phyloP scores from a whole-genome alignment of 2,797 vertebrate species.

The Hippoglossus hippoglossus region DNA sequence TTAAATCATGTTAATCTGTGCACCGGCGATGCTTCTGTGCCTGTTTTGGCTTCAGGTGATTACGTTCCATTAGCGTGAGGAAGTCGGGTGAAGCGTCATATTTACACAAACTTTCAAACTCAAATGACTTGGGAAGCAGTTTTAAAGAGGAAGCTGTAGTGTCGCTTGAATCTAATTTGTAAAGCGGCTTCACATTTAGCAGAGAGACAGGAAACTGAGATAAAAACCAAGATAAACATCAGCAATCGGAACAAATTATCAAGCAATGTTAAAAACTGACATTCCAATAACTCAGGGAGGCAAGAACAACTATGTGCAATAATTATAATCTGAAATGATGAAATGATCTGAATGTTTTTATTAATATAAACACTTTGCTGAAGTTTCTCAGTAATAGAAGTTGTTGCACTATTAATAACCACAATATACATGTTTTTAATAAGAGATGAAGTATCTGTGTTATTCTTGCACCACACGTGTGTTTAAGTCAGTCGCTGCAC shows the following conservation, averaged over 20 bases:
- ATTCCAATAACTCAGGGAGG: conserved; percentile 27
- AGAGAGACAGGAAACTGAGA: conserved; percentile 39
- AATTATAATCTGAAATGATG: not conserved
- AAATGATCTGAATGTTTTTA: not conserved
- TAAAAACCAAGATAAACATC: conserved; percentile 56
- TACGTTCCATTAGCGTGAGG: conserved; percentile 2
- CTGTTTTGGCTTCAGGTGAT: conserved; percentile 29
- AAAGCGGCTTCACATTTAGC: conserved; percentile 33
- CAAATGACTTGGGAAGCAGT: conserved; percentile 26
- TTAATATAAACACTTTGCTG: not conserved
- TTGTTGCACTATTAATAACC: too few relatives aligned
- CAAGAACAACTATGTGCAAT: not conserved
- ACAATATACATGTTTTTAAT: not conserved
- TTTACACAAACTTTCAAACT: conserved; percentile 16
- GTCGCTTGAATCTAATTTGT: conserved; percentile 27
- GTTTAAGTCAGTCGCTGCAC: not conserved
- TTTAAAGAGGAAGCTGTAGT: conserved; percentile 4
- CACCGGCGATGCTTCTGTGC: conserved; percentile 19
- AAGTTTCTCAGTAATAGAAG: not conserved
- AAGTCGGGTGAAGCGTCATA: conserved; percentile 22
- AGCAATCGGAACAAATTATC: conserved; percentile 26
- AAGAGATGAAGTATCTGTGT: not conserved
- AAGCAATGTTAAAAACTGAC: conserved; percentile 25
- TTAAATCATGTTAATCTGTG: conserved; percentile 67
- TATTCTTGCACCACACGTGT: too few relatives aligned